Evolutionary conservation across 2,797 vertebrate genomes (phyloP), one percentile per base, ranked within the genome.

Genomic region (Pseudochaenichthys georgianus): DNA sequence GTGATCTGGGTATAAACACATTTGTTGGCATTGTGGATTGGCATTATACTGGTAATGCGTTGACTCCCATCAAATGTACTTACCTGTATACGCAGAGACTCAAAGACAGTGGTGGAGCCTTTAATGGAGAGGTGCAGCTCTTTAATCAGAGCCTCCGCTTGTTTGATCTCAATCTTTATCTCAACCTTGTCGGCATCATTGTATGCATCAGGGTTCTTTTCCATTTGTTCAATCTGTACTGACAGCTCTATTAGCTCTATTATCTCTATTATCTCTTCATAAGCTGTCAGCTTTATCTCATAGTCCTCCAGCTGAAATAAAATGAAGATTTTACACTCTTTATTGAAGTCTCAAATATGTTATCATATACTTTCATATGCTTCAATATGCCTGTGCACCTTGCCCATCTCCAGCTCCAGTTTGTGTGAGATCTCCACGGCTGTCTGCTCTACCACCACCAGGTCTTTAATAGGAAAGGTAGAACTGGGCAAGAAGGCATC

Each of bases 361-460:
- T 2, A 51, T 19, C 9, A 52, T 62, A 28, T 53, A 7, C 50
- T 9, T 67, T 9, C 13, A 8, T 7, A 28, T 19, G 13, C 16
- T 43, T 67, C 9, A 23, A 48, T 17, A 43, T 23, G 34, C 3
- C 5, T 47, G 9, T 59, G 45, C 70, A 95, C 90, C 90, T 93
- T 94, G 34, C 75, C 92, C 80, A 93, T 90, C 66, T 95, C 93
- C 67, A 92, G 72, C 71, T 89, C 88, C 73, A 95, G 52, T 73
- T 81, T 86, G 69, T 42, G 83, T 45, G 70, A 86, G 73, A 94
- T 89, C 74, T 91, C 88, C 48, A 46, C 71, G 4, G 74, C 73
- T 1, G 74, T 84, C 66, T 90, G 71, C 70, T 94, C 91, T 6
- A 92, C 69, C 41, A 19, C 67, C 57, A 86, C 81, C 67, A 94